Percentiles rank a stretch among this genome's conserved stretches.
Conservation (phyloP, 2,888 invertebrate species). For the Stratiomys singularior region DNA sequence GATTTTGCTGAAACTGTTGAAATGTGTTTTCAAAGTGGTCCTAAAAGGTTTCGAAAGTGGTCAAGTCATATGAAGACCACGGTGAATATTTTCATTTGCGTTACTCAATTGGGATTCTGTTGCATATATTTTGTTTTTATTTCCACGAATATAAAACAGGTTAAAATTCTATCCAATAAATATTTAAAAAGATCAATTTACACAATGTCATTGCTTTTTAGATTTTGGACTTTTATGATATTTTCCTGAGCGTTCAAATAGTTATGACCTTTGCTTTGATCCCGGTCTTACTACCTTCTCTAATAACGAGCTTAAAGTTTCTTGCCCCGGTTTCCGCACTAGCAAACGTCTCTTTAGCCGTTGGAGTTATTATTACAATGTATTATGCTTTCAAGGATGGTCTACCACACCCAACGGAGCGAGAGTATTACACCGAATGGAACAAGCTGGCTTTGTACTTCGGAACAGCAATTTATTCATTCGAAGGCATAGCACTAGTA, state of each 20-base stretch:
- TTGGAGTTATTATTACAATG: constrained; percentile 76
- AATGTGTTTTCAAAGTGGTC: constrained; percentile 82
- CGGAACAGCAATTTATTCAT: constrained; percentile 95
- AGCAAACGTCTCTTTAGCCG: constrained; percentile 84
- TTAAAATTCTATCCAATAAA: too few relatives aligned
- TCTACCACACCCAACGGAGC: constrained; percentile 72
- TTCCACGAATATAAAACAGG: constrained; percentile 84
- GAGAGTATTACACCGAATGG: constrained; percentile 72
- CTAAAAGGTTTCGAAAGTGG: constrained; percentile 71
- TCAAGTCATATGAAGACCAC: constrained; percentile 73
- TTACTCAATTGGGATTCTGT: constrained; percentile 98
- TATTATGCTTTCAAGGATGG: constrained; percentile 80
- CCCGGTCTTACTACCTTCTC: constrained; percentile 77
- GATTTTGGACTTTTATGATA: constrained; percentile 75
- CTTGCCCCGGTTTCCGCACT: constrained; percentile 81
- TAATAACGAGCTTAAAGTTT: constrained; percentile 80
- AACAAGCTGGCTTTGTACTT: constrained; percentile 85
- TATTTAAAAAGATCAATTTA: too few relatives aligned
- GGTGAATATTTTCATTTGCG: constrained; percentile 88
- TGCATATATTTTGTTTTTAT: constrained; percentile 97
- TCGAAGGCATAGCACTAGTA: constrained; percentile 96
- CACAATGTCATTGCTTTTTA: too few relatives aligned
- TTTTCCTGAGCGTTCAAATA: constrained; percentile 72
- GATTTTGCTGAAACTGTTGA: constrained; percentile 87
- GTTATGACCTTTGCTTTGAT: constrained; percentile 80